Evolutionary conservation across 2,113 vertebrate genomes (phyloP).

Genomic region (Protobothrops mucrosquamatus): DNA sequence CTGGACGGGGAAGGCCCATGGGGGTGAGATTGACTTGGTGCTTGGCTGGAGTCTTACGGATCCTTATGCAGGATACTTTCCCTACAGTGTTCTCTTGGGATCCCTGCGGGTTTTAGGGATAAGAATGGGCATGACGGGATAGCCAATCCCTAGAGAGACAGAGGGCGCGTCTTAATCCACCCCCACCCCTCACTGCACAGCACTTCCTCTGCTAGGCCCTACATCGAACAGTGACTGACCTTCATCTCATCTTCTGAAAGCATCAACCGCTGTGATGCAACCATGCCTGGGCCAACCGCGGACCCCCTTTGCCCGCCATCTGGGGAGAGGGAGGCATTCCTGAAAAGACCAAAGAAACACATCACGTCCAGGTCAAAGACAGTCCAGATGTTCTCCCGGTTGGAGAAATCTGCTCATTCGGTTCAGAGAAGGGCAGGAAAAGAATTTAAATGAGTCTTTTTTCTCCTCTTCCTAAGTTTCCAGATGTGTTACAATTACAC

Average conservation of each 20-base stretch:
- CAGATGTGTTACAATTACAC: neutral
- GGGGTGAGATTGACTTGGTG: slow-evolving; percentile 83
- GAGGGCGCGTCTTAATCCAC: neutral
- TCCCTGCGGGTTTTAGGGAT: slow-evolving; percentile 25
- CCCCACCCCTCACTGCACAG: neutral
- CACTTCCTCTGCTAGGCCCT: no score
- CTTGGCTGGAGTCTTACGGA: slow-evolving; percentile 77
- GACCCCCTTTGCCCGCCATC: slow-evolving; percentile 11
- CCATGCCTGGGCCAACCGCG: neutral
- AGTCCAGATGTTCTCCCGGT: no score
- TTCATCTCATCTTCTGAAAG: slow-evolving; percentile 78
- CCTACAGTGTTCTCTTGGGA: slow-evolving; percentile 62
- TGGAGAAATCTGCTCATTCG: neutral
- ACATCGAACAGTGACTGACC: slow-evolving; percentile 58
- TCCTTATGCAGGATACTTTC: slow-evolving; percentile 85
- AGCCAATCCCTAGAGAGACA: neutral
- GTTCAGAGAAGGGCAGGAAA: neutral
- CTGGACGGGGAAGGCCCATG: slow-evolving; percentile 84
- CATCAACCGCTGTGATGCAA: slow-evolving; percentile 57
- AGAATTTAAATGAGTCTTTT: neutral
- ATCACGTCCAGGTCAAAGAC: slow-evolving; percentile 31
- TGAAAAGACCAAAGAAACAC: neutral
- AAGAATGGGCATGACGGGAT: neutral
- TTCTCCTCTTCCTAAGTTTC: neutral
- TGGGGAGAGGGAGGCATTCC: slow-evolving; percentile 30